Conservation (phyloP, 2,888 invertebrate species). For the Drosophila multiciliata region DNA sequence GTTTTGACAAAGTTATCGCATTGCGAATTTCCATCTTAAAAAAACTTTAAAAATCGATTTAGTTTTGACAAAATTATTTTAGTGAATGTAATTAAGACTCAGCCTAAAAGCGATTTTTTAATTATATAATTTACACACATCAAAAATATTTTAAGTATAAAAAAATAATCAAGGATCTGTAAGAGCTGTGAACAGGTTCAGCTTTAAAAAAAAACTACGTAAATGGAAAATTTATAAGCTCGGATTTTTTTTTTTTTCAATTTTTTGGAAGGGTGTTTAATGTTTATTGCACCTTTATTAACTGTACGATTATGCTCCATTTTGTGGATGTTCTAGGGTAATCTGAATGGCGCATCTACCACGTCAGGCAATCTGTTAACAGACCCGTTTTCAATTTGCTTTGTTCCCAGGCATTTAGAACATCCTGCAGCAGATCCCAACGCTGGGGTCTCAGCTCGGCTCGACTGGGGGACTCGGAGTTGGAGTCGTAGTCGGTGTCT, state of each 20-base stretch:
- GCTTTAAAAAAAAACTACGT: too few relatives aligned
- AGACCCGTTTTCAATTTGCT: slow-evolving; percentile 47
- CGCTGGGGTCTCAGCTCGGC: slow-evolving; percentile 19
- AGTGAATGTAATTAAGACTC: too few relatives aligned
- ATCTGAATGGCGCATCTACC: slow-evolving; percentile 7
- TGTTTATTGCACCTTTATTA: background rate
- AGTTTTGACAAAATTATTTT: too few relatives aligned
- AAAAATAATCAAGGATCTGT: background rate
- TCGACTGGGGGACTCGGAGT: background rate
- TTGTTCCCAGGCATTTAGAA: slow-evolving; percentile 56
- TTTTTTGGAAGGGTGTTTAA: background rate
- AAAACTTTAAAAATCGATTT: too few relatives aligned
- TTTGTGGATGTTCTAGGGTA: slow-evolving; percentile 1
- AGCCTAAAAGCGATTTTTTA: too few relatives aligned
- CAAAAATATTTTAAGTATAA: too few relatives aligned
- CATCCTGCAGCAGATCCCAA: slow-evolving; percentile 43
- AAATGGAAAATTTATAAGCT: background rate
- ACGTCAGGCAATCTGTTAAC: slow-evolving; percentile 27
- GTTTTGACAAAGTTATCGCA: background rate
- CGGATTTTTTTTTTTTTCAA: background rate
- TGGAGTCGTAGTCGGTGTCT: background rate
- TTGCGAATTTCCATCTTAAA: too few relatives aligned
- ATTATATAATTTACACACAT: too few relatives aligned
- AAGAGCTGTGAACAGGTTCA: background rate
- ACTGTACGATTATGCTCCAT: background rate